Percentiles rank a stretch among this genome's conserved stretches.
Conservation (phyloP, 2,797 vertebrate species). For the Gila robusta region DNA sequence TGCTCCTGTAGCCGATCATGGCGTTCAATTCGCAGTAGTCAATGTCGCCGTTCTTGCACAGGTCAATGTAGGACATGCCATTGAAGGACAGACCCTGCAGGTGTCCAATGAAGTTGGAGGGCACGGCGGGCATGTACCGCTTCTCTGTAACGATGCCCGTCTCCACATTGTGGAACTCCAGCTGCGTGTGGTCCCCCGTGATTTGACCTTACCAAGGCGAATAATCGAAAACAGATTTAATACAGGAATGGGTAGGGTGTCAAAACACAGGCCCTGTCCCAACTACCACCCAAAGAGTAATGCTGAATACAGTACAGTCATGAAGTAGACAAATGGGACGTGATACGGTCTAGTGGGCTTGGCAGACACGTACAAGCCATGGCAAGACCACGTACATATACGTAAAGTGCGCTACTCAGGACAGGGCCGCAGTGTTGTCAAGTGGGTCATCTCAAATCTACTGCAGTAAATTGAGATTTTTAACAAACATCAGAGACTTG, state of each 20-base stretch:
- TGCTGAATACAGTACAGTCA: background rate
- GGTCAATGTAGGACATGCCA: slow-evolving; percentile 98
- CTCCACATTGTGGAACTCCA: slow-evolving; percentile 99
- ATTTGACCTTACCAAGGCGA: slow-evolving; percentile 88
- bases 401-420: background rate
- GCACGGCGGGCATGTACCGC: slow-evolving; percentile 93
- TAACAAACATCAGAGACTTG: background rate
- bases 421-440: background rate
- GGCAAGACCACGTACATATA: background rate
- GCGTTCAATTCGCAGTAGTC: slow-evolving; percentile 99
- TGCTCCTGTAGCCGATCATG: slow-evolving; percentile 97
- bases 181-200: slow-evolving; percentile 96
- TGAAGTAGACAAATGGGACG: background rate
- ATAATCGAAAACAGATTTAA: slow-evolving; percentile 50
- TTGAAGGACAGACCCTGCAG: slow-evolving; percentile 97
- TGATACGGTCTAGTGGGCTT: background rate
- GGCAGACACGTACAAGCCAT: background rate
- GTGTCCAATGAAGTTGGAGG: slow-evolving; percentile 99
- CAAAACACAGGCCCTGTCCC: background rate
- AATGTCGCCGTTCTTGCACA: slow-evolving; percentile 99
- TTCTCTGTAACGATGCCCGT: slow-evolving; percentile 98
- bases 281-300: background rate
- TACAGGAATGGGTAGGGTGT: background rate
- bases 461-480: background rate
- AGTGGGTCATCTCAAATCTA: background rate